A percentile compares a stretch with the other conserved stretches of the same genome.
Evolutionary conservation across 2,113 vertebrate genomes (phyloP).

Genomic region (Solea solea): DNA sequence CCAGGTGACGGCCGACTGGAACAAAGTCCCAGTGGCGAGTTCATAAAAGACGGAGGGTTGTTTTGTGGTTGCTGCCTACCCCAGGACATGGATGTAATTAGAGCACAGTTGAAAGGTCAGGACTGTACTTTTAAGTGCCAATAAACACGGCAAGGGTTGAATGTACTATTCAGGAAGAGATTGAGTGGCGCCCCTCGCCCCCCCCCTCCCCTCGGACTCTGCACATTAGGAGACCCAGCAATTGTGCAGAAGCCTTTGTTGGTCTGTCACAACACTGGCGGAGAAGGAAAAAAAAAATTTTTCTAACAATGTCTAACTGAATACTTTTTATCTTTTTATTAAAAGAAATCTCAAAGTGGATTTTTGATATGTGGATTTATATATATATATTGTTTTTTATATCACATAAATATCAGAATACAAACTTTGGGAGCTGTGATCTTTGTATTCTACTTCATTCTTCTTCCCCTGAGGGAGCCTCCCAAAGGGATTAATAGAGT

Average conservation of each 20-base stretch:
- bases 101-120: conserved; percentile 80
- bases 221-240: conserved; percentile 49
- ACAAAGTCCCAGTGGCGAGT: conserved; percentile 77
- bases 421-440: conserved; percentile 1
- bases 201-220: conserved; percentile 38
- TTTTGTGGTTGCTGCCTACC: conserved; percentile 72
- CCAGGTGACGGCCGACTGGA: conserved; percentile 74
- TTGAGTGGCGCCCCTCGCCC: conserved; percentile 62
- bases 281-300: conserved; percentile 55
- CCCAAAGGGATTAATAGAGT: too few species aligned
- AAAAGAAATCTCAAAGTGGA: too few species aligned
- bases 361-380: too few species aligned
- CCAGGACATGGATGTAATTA: conserved; percentile 82
- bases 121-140: conserved; percentile 63
- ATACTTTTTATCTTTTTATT: background rate
- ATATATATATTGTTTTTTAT: too few species aligned
- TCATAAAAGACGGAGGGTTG: conserved; percentile 73
- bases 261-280: conserved; percentile 46
- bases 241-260: conserved; percentile 60
- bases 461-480: too few species aligned
- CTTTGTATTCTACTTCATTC: background rate
- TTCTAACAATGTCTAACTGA: conserved; percentile 41
- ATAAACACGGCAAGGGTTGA: conserved; percentile 60
- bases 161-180: conserved; percentile 68
- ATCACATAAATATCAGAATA: conserved; percentile 2